These are phyloP conservation scores for Misgurnus anguillicaudatus DNA, from an alignment of 2,113 vertebrate genomes.

Conservation along the genomic window DNA sequence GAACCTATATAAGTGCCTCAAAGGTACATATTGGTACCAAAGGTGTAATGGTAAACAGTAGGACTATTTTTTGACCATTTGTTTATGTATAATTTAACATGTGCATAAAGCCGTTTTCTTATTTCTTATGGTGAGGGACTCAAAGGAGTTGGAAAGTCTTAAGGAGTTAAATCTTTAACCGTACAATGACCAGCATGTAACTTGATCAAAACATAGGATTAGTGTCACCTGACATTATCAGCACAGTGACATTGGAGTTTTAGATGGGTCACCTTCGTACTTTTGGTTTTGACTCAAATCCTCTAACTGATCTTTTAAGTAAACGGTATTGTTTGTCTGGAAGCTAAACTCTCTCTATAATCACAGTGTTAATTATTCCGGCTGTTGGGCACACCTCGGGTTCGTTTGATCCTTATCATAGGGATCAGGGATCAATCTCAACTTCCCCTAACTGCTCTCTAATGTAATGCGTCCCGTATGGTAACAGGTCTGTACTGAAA, in stretches of 20 bases:
- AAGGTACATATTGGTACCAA: too few relatives aligned
- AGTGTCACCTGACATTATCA: slow-evolving; percentile 19
- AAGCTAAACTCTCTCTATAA: slow-evolving; percentile 11
- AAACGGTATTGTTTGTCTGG: slow-evolving; percentile 14
- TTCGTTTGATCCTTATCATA: slow-evolving; percentile 30
- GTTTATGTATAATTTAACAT: not conserved
- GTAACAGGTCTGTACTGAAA: not conserved
- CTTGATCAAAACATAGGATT: slow-evolving; percentile 2
- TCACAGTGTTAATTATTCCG: slow-evolving; percentile 44
- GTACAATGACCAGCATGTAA: not conserved
- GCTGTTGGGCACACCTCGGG: not conserved
- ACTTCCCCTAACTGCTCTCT: slow-evolving; percentile 10
- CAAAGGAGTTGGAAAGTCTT: not conserved
- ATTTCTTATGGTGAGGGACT: not conserved
- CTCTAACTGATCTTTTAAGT: not conserved
- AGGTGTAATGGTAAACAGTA: too few relatives aligned
- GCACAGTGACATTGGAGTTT: slow-evolving; percentile 3
- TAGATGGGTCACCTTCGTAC: slow-evolving; percentile 25
- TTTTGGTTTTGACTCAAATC: slow-evolving; percentile 16
- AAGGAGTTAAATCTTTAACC: not conserved
- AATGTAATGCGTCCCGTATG: not conserved
- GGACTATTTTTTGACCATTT: too few relatives aligned
- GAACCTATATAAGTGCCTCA: too few relatives aligned
- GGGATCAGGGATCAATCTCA: slow-evolving; percentile 33
- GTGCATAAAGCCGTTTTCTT: not conserved